These are phyloP conservation scores for Acleris holmiana DNA, from an alignment of 2,888 invertebrate species.

Conservation along the genomic window DNA sequence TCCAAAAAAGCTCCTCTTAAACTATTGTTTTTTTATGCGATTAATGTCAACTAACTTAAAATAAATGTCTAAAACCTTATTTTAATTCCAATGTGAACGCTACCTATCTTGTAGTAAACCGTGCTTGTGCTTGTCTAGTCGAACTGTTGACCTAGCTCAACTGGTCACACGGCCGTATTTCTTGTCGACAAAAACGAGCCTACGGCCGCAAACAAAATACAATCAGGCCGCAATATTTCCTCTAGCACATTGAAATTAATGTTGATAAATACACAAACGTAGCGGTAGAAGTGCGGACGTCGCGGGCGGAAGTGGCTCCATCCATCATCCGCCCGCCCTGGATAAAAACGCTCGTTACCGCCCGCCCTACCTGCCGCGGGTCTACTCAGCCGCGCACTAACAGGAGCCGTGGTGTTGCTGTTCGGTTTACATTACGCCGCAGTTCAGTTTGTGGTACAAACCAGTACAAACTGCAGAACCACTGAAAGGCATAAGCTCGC, in stretches of 20 bases:
- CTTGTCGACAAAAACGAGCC: conserved; percentile 29
- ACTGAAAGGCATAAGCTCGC: too few relatives aligned
- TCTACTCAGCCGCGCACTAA: conserved; percentile 24
- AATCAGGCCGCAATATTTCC: conserved; percentile 57
- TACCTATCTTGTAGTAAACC: conserved; percentile 7
- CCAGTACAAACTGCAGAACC: background rate
- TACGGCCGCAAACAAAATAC: conserved; percentile 40
- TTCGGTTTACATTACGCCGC: conserved; percentile 26
- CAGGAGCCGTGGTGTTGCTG: conserved; percentile 12
- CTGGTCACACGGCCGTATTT: conserved; percentile 26
- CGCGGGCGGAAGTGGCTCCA: conserved; percentile 77
- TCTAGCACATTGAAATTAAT: conserved; percentile 76
- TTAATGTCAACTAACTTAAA: background rate
- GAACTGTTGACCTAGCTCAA: conserved; percentile 23
- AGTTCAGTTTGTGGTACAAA: background rate
- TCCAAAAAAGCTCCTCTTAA: too few relatives aligned
- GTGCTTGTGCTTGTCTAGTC: conserved; percentile 17
- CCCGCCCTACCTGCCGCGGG: conserved; percentile 43
- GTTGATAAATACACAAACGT: conserved; percentile 80
- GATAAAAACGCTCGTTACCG: conserved; percentile 84
- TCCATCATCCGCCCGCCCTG: conserved; percentile 82
- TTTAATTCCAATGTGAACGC: conserved; percentile 4
- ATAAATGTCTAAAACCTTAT: background rate
- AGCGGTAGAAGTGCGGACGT: conserved; percentile 72
- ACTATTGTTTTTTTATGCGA: too few relatives aligned